A percentile compares a stretch with the other conserved stretches of the same genome.
These are phyloP conservation scores for Argopecten irradians DNA, from an alignment of 1,140 invertebrate genomes.

Conservation along the genomic window DNA sequence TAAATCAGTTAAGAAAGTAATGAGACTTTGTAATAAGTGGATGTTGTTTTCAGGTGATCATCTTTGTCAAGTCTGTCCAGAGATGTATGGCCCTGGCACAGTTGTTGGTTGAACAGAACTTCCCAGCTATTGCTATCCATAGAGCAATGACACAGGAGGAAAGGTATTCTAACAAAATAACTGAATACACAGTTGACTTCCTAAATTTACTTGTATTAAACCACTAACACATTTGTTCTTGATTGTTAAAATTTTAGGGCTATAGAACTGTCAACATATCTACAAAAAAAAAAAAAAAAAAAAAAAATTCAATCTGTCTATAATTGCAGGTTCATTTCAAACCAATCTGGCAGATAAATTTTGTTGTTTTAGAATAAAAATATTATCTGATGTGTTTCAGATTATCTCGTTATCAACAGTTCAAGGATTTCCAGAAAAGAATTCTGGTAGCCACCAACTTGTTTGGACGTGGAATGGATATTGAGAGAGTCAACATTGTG, in stretches of 20 bases:
- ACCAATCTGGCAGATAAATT: too few species aligned
- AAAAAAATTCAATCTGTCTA: too few species aligned
- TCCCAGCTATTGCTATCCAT: slow-evolving; percentile 99
- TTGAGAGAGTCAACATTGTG: slow-evolving; percentile 97
- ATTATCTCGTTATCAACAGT: slow-evolving; percentile 94
- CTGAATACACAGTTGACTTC: too few species aligned
- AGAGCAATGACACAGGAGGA: slow-evolving; percentile 99
- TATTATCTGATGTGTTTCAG: slow-evolving; percentile 59
- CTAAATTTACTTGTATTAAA: neutral
- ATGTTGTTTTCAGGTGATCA: slow-evolving; percentile 81
- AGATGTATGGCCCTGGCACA: slow-evolving; percentile 97
- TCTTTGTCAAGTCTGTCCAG: slow-evolving; percentile 99
- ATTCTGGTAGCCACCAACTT: slow-evolving; percentile 99
- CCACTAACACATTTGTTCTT: too few species aligned
- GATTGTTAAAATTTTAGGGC: too few species aligned
- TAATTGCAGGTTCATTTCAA: too few species aligned
- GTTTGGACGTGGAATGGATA: slow-evolving; percentile 90
- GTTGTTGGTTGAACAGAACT: slow-evolving; percentile 99
- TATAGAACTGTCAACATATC: too few species aligned
- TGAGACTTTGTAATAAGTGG: neutral
- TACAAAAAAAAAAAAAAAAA: too few species aligned
- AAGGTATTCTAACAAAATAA: slow-evolving; percentile 78
- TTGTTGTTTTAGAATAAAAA: slow-evolving; percentile 36
- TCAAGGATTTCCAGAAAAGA: slow-evolving; percentile 99
- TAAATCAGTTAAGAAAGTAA: neutral